Evolutionary conservation across 1,140 invertebrate genomes (phyloP).

Genomic region (Drosophila micromelanica): DNA sequence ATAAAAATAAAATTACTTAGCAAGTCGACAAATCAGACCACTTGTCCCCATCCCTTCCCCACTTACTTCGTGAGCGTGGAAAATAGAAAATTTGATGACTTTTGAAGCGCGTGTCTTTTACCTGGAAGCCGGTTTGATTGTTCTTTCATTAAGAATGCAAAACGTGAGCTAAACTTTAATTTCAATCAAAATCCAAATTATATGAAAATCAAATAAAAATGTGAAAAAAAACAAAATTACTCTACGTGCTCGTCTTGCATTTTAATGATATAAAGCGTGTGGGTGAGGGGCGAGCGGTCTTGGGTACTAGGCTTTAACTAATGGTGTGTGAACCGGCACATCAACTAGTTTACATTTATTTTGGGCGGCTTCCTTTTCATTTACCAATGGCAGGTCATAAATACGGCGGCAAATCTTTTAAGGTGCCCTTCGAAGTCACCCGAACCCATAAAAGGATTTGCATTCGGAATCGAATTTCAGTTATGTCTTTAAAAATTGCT

Average conservation of each 20-base stretch:
- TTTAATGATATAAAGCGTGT: conserved; percentile 30
- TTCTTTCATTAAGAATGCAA: conserved; percentile 65
- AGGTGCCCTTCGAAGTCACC: conserved; percentile 8
- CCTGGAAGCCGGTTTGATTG: background rate
- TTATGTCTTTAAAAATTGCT: conserved; percentile 49
- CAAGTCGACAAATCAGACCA: conserved; percentile 10
- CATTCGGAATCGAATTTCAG: conserved; percentile 49
- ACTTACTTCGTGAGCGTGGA: background rate
- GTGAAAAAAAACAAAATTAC: conserved; percentile 42
- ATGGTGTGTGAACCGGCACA: conserved; percentile 60
- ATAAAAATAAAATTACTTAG: conserved; percentile 29
- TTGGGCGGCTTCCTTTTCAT: conserved; percentile 44
- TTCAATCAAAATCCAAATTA: conserved; percentile 81
- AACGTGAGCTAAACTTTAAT: conserved; percentile 68
- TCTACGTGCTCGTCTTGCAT: conserved; percentile 45
- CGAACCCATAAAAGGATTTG: conserved; percentile 47
- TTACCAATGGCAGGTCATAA: conserved; percentile 32
- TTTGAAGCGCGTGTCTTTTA: conserved; percentile 12
- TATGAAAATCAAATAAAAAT: conserved; percentile 77
- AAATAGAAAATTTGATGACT: conserved; percentile 19
- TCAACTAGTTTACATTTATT: conserved; percentile 69
- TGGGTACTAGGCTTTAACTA: background rate
- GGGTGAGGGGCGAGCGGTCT: background rate
- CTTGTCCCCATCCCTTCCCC: background rate
- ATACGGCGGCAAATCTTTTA: conserved; percentile 37